phyloP scores from a whole-genome alignment of 2,888 invertebrate genomes.

The Carabus problematicus region DNA sequence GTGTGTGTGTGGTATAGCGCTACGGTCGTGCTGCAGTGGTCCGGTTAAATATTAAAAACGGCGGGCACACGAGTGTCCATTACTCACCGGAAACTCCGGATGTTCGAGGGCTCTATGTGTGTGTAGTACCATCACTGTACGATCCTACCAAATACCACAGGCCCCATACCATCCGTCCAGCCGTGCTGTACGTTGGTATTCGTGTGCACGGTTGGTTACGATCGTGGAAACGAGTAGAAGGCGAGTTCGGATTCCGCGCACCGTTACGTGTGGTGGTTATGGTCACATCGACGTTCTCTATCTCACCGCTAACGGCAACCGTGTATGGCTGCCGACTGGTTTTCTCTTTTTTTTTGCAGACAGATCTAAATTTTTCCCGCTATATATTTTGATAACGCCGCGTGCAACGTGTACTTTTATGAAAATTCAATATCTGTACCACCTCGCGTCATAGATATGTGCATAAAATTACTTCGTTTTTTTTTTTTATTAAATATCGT shows the following conservation, averaged over 20 bases:
- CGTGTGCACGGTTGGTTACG: no score
- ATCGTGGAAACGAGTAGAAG: background rate
- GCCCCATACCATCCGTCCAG: background rate
- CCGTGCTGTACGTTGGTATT: background rate
- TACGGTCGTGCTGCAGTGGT: background rate
- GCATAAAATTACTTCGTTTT: conserved; percentile 35
- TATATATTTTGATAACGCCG: conserved; percentile 40
- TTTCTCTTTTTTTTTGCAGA: background rate
- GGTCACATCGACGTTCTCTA: conserved; percentile 17
- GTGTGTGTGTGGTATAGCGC: no score
- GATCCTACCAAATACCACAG: conserved; percentile 1
- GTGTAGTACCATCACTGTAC: conserved; percentile 11
- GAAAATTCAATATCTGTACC: conserved; percentile 33
- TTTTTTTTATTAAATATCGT: conserved; percentile 34
- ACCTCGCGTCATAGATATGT: conserved; percentile 13
- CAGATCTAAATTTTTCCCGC: conserved; percentile 31
- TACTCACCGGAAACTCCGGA: conserved; percentile 40
- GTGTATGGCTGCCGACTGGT: conserved; percentile 1
- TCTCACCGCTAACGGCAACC: conserved; percentile 13
- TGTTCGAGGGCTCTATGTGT: conserved; percentile 15
- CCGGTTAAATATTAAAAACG: conserved; percentile 41
- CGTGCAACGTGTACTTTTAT: conserved; percentile 33
- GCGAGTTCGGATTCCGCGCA: conserved; percentile 7
- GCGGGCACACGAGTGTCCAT: conserved; percentile 31
- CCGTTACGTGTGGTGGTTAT: conserved; percentile 16